A percentile compares a stretch with the other conserved stretches of the same genome.
Conservation (phyloP, 2,797 vertebrate genomes). For the Cebuella pygmaea region DNA sequence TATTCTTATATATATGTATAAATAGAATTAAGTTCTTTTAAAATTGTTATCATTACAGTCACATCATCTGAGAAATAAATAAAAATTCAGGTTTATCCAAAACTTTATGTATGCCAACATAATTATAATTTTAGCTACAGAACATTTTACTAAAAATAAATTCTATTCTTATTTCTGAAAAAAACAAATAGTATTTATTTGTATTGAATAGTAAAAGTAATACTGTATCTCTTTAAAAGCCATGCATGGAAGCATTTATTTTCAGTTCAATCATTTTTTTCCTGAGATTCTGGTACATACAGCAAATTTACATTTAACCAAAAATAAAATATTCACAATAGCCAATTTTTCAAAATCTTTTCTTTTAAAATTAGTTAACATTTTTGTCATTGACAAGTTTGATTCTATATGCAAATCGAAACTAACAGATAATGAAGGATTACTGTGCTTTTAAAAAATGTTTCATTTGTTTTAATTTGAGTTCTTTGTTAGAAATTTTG, state of each 20-base stretch:
- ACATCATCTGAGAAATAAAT: background rate
- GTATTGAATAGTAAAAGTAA: background rate
- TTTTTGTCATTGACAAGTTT: background rate
- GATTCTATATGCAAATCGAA: background rate
- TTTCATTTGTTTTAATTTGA: background rate
- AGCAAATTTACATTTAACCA: background rate
- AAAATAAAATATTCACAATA: background rate
- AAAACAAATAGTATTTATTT: background rate
- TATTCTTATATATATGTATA: slow-evolving; percentile 12
- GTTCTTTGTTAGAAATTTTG: background rate
- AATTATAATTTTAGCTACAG: background rate
- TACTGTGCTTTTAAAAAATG: background rate
- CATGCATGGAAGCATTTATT: background rate
- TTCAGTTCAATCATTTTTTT: background rate
- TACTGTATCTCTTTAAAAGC: background rate
- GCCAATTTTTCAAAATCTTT: background rate
- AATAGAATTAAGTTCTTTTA: background rate
- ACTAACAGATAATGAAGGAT: background rate
- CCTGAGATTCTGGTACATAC: background rate
- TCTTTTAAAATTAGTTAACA: background rate
- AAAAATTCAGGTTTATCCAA: background rate
- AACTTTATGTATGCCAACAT: background rate
- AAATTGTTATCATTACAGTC: background rate
- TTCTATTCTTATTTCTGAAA: background rate
- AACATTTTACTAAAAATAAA: background rate